These are phyloP conservation scores for Arothron firmamentum DNA, from an alignment of 2,113 vertebrate genomes.

Conservation along the genomic window DNA sequence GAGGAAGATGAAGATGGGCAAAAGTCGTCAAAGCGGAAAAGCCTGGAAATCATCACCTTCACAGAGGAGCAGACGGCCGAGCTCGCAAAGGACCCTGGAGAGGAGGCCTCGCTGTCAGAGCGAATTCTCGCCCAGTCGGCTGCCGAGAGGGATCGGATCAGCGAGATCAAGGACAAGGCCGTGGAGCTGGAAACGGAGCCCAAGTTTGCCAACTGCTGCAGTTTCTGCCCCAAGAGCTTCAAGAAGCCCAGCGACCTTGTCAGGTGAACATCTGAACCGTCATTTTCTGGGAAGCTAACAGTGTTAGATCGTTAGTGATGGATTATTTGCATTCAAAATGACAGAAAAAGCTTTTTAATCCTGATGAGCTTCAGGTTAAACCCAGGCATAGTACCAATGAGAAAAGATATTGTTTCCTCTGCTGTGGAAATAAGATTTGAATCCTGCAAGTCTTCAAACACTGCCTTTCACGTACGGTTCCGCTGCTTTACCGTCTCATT, in stretches of 20 bases:
- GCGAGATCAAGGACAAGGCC: constrained; percentile 92
- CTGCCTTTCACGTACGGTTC: no score
- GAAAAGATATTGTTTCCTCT: no score
- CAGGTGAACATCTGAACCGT: constrained; percentile 74
- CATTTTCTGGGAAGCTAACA: not conserved
- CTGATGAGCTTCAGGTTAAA: no score
- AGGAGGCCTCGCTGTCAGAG: constrained; percentile 91
- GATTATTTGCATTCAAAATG: no score
- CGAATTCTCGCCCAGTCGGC: constrained; percentile 95
- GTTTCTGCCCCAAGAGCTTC: constrained; percentile 95
- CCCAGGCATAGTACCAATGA: no score
- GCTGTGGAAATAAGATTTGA: no score
- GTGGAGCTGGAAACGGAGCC: constrained; percentile 90
- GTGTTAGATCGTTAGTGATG: no score
- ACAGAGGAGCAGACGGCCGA: constrained; percentile 95
- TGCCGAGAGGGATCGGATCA: constrained; percentile 93
- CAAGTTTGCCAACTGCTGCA: constrained; percentile 92
- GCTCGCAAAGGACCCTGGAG: constrained; percentile 86
- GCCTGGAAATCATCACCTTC: constrained; percentile 91
- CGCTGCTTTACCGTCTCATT: no score
- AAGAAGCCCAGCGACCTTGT: constrained; percentile 97
- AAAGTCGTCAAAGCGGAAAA: constrained; percentile 75
- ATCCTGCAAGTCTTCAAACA: no score
- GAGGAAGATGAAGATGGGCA: constrained; percentile 83
- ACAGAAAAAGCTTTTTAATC: no score